Evolutionary conservation across 2,797 vertebrate genomes (phyloP).

Genomic region (Parauchenoglanis punctatus): DNA sequence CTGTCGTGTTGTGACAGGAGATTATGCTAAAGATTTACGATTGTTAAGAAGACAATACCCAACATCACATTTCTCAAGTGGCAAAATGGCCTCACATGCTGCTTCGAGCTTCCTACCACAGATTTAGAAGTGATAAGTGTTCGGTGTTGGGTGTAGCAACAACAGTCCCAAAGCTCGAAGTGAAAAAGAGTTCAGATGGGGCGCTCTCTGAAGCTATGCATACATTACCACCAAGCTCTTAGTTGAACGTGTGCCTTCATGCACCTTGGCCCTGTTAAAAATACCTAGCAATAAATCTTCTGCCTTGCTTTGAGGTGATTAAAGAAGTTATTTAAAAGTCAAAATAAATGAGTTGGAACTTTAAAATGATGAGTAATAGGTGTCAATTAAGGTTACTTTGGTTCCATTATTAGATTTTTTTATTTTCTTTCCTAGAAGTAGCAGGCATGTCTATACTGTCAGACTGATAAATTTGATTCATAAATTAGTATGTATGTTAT

Average conservation of each 20-base stretch:
- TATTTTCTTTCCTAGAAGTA: constrained; percentile 18
- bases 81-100: constrained; percentile 66
- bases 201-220: constrained; percentile 42
- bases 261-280: constrained; percentile 47
- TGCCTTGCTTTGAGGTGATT: constrained; percentile 34
- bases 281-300: constrained; percentile 52
- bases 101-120: constrained; percentile 64
- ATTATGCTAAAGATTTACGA: constrained; percentile 84
- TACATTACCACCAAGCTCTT: constrained; percentile 33
- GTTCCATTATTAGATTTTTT: constrained; percentile 28
- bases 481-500: background rate
- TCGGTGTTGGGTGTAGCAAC: constrained; percentile 39
- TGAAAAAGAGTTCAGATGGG: constrained; percentile 40
- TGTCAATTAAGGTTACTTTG: constrained; percentile 48
- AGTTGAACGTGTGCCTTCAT: constrained; percentile 54
- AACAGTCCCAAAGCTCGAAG: constrained; percentile 12
- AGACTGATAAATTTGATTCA: background rate
- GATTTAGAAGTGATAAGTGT: constrained; percentile 42
- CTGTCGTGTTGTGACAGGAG: constrained; percentile 80
- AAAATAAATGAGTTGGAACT: constrained; percentile 38
- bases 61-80: constrained; percentile 68
- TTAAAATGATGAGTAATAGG: constrained; percentile 52
- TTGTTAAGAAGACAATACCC: constrained; percentile 78
- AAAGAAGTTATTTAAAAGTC: constrained; percentile 45
- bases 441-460: background rate